Percentiles rank a stretch among this genome's conserved stretches.
phyloP scores from a whole-genome alignment of 2,113 vertebrate genomes.

The Amia ocellicauda region DNA sequence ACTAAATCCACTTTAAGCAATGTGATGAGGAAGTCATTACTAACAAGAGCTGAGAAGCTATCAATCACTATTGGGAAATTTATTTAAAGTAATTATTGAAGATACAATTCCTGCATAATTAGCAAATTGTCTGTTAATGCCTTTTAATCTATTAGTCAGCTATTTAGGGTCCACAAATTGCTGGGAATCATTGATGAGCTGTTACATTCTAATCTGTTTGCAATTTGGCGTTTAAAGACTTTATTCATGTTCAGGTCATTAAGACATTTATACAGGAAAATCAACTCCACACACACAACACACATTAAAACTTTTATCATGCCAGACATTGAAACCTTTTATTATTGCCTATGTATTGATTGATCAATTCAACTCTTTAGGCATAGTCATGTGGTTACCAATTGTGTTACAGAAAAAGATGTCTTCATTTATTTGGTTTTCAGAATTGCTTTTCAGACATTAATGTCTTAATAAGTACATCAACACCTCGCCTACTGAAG shows the following conservation, averaged over 20 bases:
- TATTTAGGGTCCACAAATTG: conserved; percentile 26
- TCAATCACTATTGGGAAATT: conserved; percentile 12
- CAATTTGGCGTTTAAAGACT: conserved; percentile 22
- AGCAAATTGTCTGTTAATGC: conserved; percentile 23
- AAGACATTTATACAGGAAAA: not conserved
- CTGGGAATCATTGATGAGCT: conserved; percentile 25
- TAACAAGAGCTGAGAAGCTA: conserved; percentile 1
- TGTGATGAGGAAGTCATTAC: no score
- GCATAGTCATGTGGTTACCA: conserved; percentile 41
- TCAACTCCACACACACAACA: not conserved
- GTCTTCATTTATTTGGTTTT: conserved; percentile 45
- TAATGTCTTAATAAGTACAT: conserved; percentile 38
- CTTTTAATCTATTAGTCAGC: conserved; percentile 27
- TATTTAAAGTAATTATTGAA: conserved; percentile 15
- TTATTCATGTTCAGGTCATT: conserved; percentile 22
- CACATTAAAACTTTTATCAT: conserved; percentile 31
- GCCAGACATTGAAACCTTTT: conserved; percentile 44
- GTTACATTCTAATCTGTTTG: conserved; percentile 31
- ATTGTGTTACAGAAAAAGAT: conserved; percentile 30
- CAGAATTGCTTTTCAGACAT: conserved; percentile 42
- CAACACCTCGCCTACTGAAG: conserved; percentile 35
- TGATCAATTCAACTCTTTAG: conserved; percentile 41
- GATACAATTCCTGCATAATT: conserved; percentile 19
- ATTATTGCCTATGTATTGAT: conserved; percentile 30
- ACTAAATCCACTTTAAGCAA: no score